Evolutionary conservation across 92 coral and sea anemone genomes (phyloP), one percentile per base, ranked within the genome.

Genomic region (Chrysogorgia sp.): DNA sequence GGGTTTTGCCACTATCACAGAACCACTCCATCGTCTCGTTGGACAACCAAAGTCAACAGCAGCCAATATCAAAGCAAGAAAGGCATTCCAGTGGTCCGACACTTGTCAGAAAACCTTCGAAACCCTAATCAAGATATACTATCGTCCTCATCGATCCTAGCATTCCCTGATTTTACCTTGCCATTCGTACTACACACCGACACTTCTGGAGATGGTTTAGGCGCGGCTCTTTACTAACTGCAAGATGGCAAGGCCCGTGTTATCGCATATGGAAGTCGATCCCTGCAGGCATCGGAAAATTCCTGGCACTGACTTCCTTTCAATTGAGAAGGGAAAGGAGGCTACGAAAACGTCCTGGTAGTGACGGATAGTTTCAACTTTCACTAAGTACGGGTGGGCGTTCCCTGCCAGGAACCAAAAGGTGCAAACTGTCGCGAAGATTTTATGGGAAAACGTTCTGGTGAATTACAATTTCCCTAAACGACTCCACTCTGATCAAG

Each of bases 171-270:
- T 55, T 82, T 67, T 41, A 71, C 45, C n/a, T 60, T 50, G 53
- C 84, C 90, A 30, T 86, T 86, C 34, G 52, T 55, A 1, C 62
- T 86, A 24, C 85, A 82, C 56, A 58, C 76, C 1, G 91, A 87
- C 78, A 85, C 91, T 10, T 77, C 85, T 23, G 80, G 74, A 17
- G 62, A 71, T 9, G 91, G 88, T 34, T 47, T 87, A 1, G 87
- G 90, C 0, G 49, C 52, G 15, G 52, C 52, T 1, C 31, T 65
- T 2, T 65, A 37, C 52, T 52, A 65, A 35, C 3, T 20, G 7
- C 52, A 65, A 65, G 50, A 40, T 35, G 72, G 72, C 5, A 57
- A 3, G 12, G 9, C 34, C 29, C 29, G 32, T 7, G 63, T 57
- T 1, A 14, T 57, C 23, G 85, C 76, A 35, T 80, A 79, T 64